A percentile compares a stretch with the other conserved stretches of the same genome.
Evolutionary conservation across 2,888 invertebrate genomes (phyloP).

Genomic region (Chrysina gloriosa): DNA sequence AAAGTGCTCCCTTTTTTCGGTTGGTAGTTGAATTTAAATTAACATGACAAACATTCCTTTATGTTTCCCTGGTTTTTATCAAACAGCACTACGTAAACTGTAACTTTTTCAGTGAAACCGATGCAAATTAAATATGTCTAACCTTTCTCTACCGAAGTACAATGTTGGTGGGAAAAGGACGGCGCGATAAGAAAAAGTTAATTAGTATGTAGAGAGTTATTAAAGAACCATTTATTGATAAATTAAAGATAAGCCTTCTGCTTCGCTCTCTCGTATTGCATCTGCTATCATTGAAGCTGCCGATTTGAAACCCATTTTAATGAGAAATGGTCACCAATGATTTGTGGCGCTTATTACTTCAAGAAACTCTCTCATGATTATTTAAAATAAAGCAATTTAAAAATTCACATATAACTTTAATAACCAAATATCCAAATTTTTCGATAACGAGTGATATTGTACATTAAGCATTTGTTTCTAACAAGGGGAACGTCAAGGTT

Average conservation of each 20-base stretch:
- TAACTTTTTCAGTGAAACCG: not conserved
- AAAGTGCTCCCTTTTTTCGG: conserved; percentile 11
- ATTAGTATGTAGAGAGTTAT: conserved; percentile 39
- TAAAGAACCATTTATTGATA: conserved; percentile 39
- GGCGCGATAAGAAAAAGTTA: conserved; percentile 29
- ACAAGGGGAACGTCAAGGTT: no score
- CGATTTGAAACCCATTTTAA: conserved; percentile 15
- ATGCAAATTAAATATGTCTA: conserved; percentile 13
- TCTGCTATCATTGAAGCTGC: conserved; percentile 12
- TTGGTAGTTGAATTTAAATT: conserved; percentile 37
- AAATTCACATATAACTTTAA: no score
- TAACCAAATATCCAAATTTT: no score
- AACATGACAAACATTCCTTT: conserved; percentile 35
- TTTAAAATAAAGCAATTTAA: conserved; percentile 16
- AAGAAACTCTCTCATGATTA: conserved; percentile 13
- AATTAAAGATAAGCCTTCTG: conserved; percentile 39
- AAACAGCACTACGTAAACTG: not conserved
- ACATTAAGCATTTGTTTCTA: no score
- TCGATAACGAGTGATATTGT: no score
- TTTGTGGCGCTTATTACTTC: conserved; percentile 28
- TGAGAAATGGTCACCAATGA: conserved; percentile 31
- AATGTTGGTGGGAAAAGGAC: conserved; percentile 1
- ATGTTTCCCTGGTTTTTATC: not conserved
- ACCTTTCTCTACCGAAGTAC: not conserved
- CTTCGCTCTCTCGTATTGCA: conserved; percentile 5